Evolutionary conservation across 2,113 vertebrate species (phyloP).

Genomic region (Nematolebias whitei): DNA sequence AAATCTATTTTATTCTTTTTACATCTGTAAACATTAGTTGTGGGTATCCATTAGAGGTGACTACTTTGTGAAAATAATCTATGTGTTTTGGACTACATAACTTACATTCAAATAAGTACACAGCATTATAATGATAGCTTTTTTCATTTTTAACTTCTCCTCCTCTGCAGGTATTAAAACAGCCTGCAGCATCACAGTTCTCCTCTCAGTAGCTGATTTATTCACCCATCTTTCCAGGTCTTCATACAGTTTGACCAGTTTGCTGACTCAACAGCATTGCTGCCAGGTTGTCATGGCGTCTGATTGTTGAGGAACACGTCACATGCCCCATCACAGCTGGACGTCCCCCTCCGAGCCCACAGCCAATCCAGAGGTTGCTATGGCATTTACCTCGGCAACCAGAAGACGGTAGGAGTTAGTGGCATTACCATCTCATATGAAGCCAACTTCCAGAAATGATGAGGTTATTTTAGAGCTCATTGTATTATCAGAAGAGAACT

Average conservation of each 20-base stretch:
- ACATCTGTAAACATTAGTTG: too few species aligned
- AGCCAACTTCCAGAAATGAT: not conserved
- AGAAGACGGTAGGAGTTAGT: constrained; percentile 6
- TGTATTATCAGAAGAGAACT: too few species aligned
- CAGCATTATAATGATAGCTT: not conserved
- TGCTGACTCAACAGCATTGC: constrained; percentile 63
- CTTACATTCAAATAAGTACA: not conserved
- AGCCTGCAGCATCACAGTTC: not conserved
- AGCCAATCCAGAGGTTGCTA: constrained; percentile 35
- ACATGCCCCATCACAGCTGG: constrained; percentile 48
- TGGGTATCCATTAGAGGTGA: too few species aligned
- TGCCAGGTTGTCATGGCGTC: constrained; percentile 69
- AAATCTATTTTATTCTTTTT: too few species aligned
- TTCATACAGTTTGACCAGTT: constrained; percentile 37
- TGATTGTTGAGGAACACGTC: constrained; percentile 62
- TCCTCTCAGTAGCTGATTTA: not conserved
- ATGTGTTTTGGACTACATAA: too few species aligned
- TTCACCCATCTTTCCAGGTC: constrained; percentile 16
- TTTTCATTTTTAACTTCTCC: not conserved
- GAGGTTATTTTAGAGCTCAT: not conserved
- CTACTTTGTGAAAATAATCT: too few species aligned
- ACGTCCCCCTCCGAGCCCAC: constrained; percentile 31
- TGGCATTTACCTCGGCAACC: constrained; percentile 43
- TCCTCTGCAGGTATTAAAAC: not conserved
- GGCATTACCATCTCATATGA: constrained; percentile 9